A percentile compares a stretch with the other conserved stretches of the same genome.
These are phyloP conservation scores for Rhyacophila evoluta DNA, from an alignment of 2,888 invertebrate genomes.

Conservation along the genomic window DNA sequence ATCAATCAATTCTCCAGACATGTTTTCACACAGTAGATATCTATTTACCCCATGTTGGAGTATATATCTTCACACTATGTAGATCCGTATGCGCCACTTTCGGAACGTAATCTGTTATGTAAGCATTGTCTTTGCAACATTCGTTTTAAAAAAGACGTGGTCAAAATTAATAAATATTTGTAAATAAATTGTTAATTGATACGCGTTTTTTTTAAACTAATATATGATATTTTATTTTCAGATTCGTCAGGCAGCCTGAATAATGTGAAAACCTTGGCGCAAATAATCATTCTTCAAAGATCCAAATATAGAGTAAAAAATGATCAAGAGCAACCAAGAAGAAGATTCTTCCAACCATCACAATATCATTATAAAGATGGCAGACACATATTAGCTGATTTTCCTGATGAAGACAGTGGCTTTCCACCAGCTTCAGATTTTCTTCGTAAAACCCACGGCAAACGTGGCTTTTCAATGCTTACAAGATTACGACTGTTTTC, in stretches of 20 bases:
- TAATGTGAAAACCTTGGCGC: neutral
- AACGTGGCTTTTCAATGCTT: slow-evolving; percentile 64
- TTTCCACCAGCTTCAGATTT: neutral
- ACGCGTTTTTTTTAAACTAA: too few species aligned
- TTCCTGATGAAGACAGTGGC: neutral
- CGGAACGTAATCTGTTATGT: too few species aligned
- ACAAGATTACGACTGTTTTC: slow-evolving; percentile 65
- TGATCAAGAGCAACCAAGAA: neutral
- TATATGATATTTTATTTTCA: neutral
- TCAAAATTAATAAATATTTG: too few species aligned
- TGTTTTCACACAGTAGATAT: too few species aligned
- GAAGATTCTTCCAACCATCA: neutral
- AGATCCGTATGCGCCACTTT: too few species aligned
- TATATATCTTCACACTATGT: too few species aligned
- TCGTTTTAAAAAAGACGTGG: too few species aligned
- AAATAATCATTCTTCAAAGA: neutral
- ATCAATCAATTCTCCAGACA: too few species aligned
- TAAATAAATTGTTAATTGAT: too few species aligned
- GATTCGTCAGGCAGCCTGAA: neutral
- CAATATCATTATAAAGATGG: neutral
- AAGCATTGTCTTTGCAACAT: too few species aligned
- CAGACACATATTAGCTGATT: neutral
- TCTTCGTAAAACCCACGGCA: slow-evolving; percentile 53
- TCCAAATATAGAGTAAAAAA: neutral
- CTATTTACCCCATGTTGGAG: too few species aligned